Percentiles rank a stretch among this genome's conserved stretches.
Evolutionary conservation across 2,888 invertebrate genomes (phyloP).

Genomic region (Sericinus montela): DNA sequence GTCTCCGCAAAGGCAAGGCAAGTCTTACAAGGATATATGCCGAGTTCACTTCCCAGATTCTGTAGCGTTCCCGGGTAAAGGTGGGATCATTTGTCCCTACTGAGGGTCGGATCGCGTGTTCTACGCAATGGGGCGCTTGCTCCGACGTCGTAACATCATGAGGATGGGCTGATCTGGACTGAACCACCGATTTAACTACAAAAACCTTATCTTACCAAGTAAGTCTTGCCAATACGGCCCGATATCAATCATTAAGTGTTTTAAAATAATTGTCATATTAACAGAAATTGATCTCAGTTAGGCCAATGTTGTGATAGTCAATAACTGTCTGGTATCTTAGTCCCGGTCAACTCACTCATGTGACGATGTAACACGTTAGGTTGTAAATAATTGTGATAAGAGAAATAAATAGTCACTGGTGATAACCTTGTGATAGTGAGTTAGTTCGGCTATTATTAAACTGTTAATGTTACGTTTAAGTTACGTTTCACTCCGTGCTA

Average conservation of each 20-base stretch:
- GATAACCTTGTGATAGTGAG: slow-evolving; percentile 68
- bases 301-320: background rate
- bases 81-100: slow-evolving; percentile 82
- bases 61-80: slow-evolving; percentile 66
- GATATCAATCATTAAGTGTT: background rate
- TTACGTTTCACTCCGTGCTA: slow-evolving; percentile 47
- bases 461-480: slow-evolving; percentile 34
- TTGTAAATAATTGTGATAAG: slow-evolving; percentile 26
- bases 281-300: background rate
- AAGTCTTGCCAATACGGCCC: slow-evolving; percentile 7
- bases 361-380: slow-evolving; percentile 23
- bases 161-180: slow-evolving; percentile 64
- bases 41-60: slow-evolving; percentile 82
- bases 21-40: slow-evolving; percentile 85
- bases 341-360: slow-evolving; percentile 15
- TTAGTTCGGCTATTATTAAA: slow-evolving; percentile 40
- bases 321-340: background rate
- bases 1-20: slow-evolving; percentile 53
- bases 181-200: slow-evolving; percentile 17
- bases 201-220: background rate
- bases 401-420: slow-evolving; percentile 29
- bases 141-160: slow-evolving; percentile 72
- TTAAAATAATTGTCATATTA: slow-evolving; percentile 1
- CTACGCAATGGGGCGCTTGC: slow-evolving; percentile 74
- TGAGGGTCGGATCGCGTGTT: slow-evolving; percentile 78